A percentile compares a stretch with the other conserved stretches of the same genome.
phyloP scores from a whole-genome alignment of 2,888 invertebrate species.

The Diaperis boleti region DNA sequence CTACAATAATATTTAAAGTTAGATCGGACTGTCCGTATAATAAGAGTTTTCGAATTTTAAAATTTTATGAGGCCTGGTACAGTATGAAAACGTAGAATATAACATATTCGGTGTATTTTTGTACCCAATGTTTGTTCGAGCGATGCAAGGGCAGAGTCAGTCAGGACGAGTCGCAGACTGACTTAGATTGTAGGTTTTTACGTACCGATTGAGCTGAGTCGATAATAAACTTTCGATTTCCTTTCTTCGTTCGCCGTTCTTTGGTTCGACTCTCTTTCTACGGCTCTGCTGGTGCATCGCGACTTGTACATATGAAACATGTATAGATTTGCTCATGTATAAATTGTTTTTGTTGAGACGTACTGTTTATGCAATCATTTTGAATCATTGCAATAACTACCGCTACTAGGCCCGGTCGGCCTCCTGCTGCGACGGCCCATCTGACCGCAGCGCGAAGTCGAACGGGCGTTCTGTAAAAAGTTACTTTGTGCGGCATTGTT shows the following conservation, averaged over 20 bases:
- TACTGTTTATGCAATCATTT: conserved; percentile 58
- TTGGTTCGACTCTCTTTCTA: conserved; percentile 56
- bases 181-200: conserved; percentile 62
- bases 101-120: conserved; percentile 68
- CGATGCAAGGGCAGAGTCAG: conserved; percentile 59
- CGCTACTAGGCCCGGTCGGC: conserved; percentile 31
- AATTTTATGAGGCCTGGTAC: conserved; percentile 67
- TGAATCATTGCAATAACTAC: conserved; percentile 47
- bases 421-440: conserved; percentile 29
- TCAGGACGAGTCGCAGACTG: conserved; percentile 62
- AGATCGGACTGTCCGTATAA: conserved; percentile 67
- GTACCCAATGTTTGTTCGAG: conserved; percentile 65
- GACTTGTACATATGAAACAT: conserved; percentile 63
- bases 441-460: conserved; percentile 36
- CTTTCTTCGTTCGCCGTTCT: conserved; percentile 52
- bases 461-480: conserved; percentile 48
- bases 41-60: conserved; percentile 68
- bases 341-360: conserved; percentile 66
- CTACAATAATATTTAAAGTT: conserved; percentile 63
- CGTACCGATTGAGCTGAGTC: conserved; percentile 52
- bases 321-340: conserved; percentile 67
- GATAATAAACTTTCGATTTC: conserved; percentile 53
- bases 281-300: conserved; percentile 54
- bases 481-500: conserved; percentile 61
- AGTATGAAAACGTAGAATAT: conserved; percentile 63